A percentile compares a stretch with the other conserved stretches of the same genome.
Evolutionary conservation across 2,888 invertebrate genomes (phyloP).

Genomic region (Ochropleura plecta): DNA sequence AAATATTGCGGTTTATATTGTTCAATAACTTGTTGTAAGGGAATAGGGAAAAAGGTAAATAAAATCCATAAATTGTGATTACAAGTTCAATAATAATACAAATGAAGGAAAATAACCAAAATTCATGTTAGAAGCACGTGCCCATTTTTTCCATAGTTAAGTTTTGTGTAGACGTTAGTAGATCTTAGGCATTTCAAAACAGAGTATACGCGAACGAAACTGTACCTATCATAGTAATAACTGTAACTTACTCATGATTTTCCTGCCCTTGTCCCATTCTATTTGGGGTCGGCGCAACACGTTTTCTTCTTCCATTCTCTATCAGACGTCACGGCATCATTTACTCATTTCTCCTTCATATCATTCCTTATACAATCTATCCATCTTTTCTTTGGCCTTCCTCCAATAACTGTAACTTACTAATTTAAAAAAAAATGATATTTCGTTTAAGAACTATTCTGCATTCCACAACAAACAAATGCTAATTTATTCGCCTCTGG

Average conservation of each 20-base stretch:
- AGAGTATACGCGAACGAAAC: neutral
- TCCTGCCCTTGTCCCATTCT: too few relatives aligned
- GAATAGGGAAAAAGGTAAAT: slow-evolving; percentile 44
- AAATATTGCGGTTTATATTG: slow-evolving; percentile 28
- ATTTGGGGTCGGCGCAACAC: too few relatives aligned
- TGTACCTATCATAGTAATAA: neutral
- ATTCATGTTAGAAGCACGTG: neutral
- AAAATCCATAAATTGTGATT: slow-evolving; percentile 6
- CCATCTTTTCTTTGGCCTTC: too few relatives aligned
- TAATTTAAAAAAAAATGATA: neutral
- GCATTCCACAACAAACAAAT: neutral
- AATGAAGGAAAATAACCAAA: slow-evolving; percentile 22
- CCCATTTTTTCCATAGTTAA: neutral
- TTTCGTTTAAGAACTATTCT: neutral
- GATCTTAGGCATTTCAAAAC: too few relatives aligned
- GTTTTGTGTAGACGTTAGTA: neutral
- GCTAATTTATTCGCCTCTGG: too few relatives aligned
- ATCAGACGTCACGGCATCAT: too few relatives aligned
- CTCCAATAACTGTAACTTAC: neutral
- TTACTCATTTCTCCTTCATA: too few relatives aligned
- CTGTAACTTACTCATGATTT: too few relatives aligned
- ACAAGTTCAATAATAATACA: slow-evolving; percentile 16
- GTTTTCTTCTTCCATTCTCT: too few relatives aligned
- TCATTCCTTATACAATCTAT: too few relatives aligned
- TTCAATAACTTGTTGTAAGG: slow-evolving; percentile 15